A percentile compares a stretch with the other conserved stretches of the same genome.
Evolutionary conservation across 1,140 invertebrate species (phyloP).

Genomic region (Dendroctonus valens): DNA sequence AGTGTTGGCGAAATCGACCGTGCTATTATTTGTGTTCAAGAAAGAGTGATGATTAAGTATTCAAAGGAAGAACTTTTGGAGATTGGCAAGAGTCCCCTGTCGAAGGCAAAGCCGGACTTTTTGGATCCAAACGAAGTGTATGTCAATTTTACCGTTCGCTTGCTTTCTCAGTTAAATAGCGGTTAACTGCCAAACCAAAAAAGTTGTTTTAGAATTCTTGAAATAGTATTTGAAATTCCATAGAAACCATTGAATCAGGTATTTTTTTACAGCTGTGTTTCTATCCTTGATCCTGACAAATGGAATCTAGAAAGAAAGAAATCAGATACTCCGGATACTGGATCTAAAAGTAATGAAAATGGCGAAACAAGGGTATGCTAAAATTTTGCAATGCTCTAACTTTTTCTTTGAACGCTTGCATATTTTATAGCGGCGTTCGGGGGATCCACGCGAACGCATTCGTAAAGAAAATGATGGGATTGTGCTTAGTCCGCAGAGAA

Average conservation of each 20-base stretch:
- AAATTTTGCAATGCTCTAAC: not conserved
- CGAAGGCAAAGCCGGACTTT: conserved; percentile 55
- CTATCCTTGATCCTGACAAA: conserved; percentile 62
- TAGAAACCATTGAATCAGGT: not conserved
- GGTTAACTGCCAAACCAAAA: too few relatives aligned
- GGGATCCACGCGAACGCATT: conserved; percentile 75
- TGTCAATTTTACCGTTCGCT: conserved; percentile 11
- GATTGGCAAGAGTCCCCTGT: conserved; percentile 70
- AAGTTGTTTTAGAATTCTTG: too few relatives aligned
- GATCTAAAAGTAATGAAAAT: conserved; percentile 39
- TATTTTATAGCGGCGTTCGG: conserved; percentile 56
- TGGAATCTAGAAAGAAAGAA: conserved; percentile 59
- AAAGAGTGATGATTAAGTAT: conserved; percentile 37
- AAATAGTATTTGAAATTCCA: too few relatives aligned
- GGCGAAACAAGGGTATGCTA: conserved; percentile 37
- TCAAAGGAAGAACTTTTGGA: conserved; percentile 69
- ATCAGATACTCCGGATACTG: conserved; percentile 56
- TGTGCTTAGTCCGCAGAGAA: conserved; percentile 76
- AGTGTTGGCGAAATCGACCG: conserved; percentile 40
- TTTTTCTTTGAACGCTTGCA: not conserved
- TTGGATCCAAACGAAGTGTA: conserved; percentile 40
- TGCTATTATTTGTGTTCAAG: conserved; percentile 41
- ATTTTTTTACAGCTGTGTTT: conserved; percentile 51
- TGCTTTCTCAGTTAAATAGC: too few relatives aligned
- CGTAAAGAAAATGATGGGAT: conserved; percentile 82